Evolutionary conservation across 1,140 invertebrate genomes (phyloP).

Genomic region (Akabosia matsudoensis): DNA sequence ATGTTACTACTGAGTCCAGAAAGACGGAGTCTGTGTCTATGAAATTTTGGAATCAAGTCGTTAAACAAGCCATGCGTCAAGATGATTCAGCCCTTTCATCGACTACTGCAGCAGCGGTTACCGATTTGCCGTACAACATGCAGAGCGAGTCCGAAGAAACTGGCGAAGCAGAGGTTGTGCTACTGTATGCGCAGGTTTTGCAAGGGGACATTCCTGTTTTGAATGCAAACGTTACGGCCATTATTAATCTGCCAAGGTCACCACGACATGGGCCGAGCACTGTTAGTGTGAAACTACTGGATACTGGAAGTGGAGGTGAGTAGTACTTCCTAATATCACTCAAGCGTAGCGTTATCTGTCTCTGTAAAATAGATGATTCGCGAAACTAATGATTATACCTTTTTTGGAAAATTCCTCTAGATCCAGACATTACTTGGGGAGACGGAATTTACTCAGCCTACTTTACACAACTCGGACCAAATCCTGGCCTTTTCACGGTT

Average conservation of each 20-base stretch:
- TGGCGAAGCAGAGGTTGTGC: constrained; percentile 30
- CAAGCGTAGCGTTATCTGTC: background rate
- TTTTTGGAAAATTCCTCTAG: constrained; percentile 23
- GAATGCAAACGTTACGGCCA: constrained; percentile 46
- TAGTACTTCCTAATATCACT: background rate
- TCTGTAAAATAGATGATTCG: background rate
- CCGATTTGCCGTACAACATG: background rate
- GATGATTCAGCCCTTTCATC: constrained; percentile 19
- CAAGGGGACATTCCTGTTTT: constrained; percentile 46
- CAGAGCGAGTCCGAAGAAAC: background rate
- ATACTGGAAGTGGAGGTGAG: constrained; percentile 46
- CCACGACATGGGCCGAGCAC: constrained; percentile 40
- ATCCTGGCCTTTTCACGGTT: constrained; percentile 48
- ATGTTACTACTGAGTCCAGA: constrained; percentile 46
- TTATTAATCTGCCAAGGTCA: constrained; percentile 34
- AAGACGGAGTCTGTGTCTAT: constrained; percentile 44
- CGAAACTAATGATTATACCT: background rate
- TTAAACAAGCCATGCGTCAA: constrained; percentile 23
- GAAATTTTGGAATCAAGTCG: constrained; percentile 45
- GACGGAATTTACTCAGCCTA: constrained; percentile 49
- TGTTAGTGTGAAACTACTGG: constrained; percentile 38
- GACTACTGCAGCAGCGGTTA: background rate
- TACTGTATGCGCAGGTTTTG: constrained; percentile 43
- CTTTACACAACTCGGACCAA: constrained; percentile 48
- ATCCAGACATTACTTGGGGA: constrained; percentile 47